Conservation (phyloP, 2,888 invertebrate genomes). For the Lasioglossum lativentre region DNA sequence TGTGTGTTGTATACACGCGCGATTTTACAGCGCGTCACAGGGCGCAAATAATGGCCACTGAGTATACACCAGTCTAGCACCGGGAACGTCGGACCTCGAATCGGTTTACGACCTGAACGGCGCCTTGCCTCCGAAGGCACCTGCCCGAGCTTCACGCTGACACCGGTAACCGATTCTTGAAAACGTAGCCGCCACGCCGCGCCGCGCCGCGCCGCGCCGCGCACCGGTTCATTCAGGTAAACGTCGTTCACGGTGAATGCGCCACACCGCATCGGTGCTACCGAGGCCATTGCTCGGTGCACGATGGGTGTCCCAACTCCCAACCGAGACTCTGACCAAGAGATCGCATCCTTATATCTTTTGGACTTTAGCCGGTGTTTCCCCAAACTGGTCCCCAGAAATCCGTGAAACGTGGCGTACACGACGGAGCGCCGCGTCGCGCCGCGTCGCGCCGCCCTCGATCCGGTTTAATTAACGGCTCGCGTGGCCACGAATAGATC, state of each 20-base stretch:
- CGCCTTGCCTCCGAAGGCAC: slow-evolving; percentile 61
- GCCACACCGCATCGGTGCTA: background rate
- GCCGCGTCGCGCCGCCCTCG: slow-evolving; percentile 32
- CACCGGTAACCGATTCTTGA: slow-evolving; percentile 24
- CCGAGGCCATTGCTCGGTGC: slow-evolving; percentile 2
- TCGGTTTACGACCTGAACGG: slow-evolving; percentile 66
- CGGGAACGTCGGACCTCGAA: slow-evolving; percentile 42
- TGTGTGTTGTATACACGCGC: background rate
- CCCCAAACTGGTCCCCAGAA: background rate
- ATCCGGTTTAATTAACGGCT: slow-evolving; percentile 40
- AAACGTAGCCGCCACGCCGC: slow-evolving; percentile 16
- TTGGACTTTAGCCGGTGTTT: background rate
- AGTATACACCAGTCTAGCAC: background rate
- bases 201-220: too few species aligned
- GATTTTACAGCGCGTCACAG: slow-evolving; percentile 24
- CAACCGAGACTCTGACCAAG: background rate
- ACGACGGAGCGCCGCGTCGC: slow-evolving; percentile 7
- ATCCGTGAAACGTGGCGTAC: slow-evolving; percentile 50
- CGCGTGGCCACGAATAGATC: slow-evolving; percentile 22
- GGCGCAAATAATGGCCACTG: slow-evolving; percentile 45
- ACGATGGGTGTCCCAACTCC: background rate
- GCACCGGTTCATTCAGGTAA: slow-evolving; percentile 46
- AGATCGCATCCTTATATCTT: background rate
- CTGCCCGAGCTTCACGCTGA: slow-evolving; percentile 39
- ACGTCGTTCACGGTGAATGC: slow-evolving; percentile 14